Evolutionary conservation across 92 coral and sea anemone genomes (phyloP).

Genomic region (Phenganax subtilis): DNA sequence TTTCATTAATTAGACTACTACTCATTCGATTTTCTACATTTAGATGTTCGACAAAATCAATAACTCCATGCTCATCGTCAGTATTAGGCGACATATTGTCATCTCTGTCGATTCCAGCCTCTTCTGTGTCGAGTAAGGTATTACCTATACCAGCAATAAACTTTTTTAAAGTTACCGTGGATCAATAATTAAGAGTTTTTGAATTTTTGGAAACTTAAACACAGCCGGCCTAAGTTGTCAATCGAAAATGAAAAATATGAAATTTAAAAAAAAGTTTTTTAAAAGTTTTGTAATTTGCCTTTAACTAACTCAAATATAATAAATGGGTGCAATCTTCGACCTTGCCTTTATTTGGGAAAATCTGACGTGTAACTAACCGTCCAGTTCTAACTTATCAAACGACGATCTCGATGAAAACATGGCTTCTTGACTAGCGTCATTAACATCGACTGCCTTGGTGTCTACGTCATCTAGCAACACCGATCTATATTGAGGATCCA

Average conservation of each 20-base stretch:
- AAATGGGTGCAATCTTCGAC: background rate
- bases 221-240: constrained; percentile 20
- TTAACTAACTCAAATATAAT: too few species aligned
- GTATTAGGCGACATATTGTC: background rate
- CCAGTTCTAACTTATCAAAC: background rate
- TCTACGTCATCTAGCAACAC: background rate
- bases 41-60: background rate
- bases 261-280: too few species aligned
- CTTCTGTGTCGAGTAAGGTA: background rate
- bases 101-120: background rate
- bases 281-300: too few species aligned
- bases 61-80: background rate
- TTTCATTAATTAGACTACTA: background rate
- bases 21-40: background rate
- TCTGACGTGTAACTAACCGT: constrained; percentile 17
- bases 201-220: background rate
- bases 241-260: constrained; percentile 3
- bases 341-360: constrained; percentile 9
- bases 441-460: constrained; percentile 11
- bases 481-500: background rate
- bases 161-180: too few species aligned
- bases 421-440: constrained; percentile 18
- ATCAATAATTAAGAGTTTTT: background rate
- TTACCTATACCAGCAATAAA: too few species aligned
- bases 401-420: constrained; percentile 12